These are phyloP conservation scores for Machimus atricapillus DNA, from an alignment of 2,888 invertebrate genomes.

Conservation along the genomic window DNA sequence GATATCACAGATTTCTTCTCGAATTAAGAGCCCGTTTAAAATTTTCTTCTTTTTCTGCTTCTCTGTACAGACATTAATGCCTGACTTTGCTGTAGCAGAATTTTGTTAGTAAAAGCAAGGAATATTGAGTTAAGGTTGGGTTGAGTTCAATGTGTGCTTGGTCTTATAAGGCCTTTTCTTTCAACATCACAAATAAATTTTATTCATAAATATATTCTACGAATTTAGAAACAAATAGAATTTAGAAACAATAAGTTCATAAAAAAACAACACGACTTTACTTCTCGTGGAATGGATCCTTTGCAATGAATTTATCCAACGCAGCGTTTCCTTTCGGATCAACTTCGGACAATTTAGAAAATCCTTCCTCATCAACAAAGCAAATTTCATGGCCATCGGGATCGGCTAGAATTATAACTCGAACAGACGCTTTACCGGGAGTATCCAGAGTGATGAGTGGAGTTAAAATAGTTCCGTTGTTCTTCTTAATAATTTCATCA, in stretches of 20 bases:
- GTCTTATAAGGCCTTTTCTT: neutral
- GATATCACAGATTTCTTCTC: too few species aligned
- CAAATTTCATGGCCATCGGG: conserved; percentile 98
- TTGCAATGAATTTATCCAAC: conserved; percentile 76
- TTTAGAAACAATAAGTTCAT: neutral
- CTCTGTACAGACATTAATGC: too few species aligned
- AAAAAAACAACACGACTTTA: conserved; percentile 12
- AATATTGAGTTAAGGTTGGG: too few species aligned
- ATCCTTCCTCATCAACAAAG: conserved; percentile 97
- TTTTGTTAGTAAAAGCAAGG: too few species aligned
- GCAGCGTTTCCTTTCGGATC: conserved; percentile 84
- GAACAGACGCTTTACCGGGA: conserved; percentile 95
- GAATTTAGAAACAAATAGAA: neutral
- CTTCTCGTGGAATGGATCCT: conserved; percentile 61
- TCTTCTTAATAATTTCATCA: conserved; percentile 74
- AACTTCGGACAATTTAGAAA: conserved; percentile 82
- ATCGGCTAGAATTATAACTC: conserved; percentile 95
- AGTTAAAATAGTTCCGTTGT: conserved; percentile 80
- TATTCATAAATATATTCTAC: neutral
- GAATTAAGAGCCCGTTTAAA: too few species aligned
- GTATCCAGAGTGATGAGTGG: conserved; percentile 93
- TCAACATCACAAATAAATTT: neutral
- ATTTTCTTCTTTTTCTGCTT: too few species aligned
- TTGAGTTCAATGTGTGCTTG: too few species aligned
- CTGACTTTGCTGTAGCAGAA: too few species aligned